A percentile compares a stretch with the other conserved stretches of the same genome.
These are phyloP conservation scores for Meloidogyne exigua DNA, from an alignment of 1,140 invertebrate genomes.

Conservation along the genomic window DNA sequence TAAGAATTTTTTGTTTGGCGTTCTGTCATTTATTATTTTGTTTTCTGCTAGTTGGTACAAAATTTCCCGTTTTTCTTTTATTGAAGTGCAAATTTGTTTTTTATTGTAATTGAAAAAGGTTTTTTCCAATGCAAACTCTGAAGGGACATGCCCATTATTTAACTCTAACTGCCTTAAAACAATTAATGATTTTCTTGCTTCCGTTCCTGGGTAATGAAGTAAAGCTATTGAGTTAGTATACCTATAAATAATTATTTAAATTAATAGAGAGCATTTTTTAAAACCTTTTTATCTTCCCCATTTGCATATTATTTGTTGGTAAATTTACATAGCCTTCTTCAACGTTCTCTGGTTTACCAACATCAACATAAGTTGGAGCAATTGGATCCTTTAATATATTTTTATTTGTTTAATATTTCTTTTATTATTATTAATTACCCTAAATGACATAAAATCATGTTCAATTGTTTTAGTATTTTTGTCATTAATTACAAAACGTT, in stretches of 20 bases:
- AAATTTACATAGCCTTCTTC: not conserved
- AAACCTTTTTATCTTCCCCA: slow-evolving; percentile 2
- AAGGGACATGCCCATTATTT: not conserved
- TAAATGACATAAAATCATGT: not conserved
- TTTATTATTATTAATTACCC: not conserved
- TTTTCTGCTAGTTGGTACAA: not conserved
- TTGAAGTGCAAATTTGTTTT: not conserved
- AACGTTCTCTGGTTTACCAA: slow-evolving; percentile 5
- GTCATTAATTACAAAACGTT: not conserved
- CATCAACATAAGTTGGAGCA: slow-evolving; percentile 15
- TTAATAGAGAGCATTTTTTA: not conserved
- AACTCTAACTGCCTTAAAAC: slow-evolving; percentile 14
- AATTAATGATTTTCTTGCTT: slow-evolving; percentile 1
- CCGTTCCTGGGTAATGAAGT: slow-evolving; percentile 1
- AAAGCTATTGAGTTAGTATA: slow-evolving; percentile 6
- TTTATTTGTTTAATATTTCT: no score
- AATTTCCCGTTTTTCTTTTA: not conserved
- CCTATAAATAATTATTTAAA: not conserved
- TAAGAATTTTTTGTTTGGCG: not conserved
- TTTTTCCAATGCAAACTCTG: slow-evolving; percentile 16
- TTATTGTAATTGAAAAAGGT: slow-evolving; percentile 6
- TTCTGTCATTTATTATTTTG: not conserved
- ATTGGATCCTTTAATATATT: slow-evolving; percentile 10
- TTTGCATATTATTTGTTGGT: not conserved
- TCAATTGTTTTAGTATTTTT: not conserved